Conservation (phyloP, 2,797 vertebrate species). For the Muscicapa comitata region DNA sequence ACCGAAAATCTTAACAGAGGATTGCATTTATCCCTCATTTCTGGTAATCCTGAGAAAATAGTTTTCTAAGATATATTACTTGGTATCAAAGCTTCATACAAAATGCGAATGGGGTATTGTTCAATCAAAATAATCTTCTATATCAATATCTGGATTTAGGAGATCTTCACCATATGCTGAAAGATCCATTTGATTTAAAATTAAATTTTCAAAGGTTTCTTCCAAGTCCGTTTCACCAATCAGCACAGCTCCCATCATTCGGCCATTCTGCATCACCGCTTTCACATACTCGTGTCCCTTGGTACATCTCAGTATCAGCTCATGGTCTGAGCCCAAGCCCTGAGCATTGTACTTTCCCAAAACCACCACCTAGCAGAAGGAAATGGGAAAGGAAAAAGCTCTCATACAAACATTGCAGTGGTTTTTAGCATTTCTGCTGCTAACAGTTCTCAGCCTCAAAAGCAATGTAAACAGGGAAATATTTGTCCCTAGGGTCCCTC, state of each 20-base stretch:
- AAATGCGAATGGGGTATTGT: background rate
- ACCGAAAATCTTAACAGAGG: background rate
- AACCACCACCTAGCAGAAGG: constrained; percentile 83
- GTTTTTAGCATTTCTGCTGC: background rate
- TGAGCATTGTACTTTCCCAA: constrained; percentile 93
- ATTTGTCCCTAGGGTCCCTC: background rate
- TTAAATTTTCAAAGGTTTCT: constrained; percentile 98
- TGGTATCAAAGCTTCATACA: background rate
- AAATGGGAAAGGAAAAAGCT: background rate
- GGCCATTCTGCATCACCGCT: constrained; percentile 84
- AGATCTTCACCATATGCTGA: constrained; percentile 88
- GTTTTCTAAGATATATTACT: background rate
- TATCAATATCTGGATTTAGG: constrained; percentile 90
- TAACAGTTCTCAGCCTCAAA: background rate
- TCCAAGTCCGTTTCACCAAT: constrained; percentile 95
- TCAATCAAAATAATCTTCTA: constrained; percentile 98
- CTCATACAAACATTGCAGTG: rapidly evolving
- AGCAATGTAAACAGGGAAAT: background rate
- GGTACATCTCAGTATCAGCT: constrained; percentile 90
- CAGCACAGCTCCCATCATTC: constrained; percentile 90
- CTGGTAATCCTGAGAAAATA: background rate
- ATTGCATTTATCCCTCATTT: background rate
- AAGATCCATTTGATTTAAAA: constrained; percentile 95
- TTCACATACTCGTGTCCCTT: constrained; percentile 91
- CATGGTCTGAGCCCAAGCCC: constrained; percentile 84